Conservation (phyloP, 2,797 vertebrate genomes). For the Chloroceryle amazona region DNA sequence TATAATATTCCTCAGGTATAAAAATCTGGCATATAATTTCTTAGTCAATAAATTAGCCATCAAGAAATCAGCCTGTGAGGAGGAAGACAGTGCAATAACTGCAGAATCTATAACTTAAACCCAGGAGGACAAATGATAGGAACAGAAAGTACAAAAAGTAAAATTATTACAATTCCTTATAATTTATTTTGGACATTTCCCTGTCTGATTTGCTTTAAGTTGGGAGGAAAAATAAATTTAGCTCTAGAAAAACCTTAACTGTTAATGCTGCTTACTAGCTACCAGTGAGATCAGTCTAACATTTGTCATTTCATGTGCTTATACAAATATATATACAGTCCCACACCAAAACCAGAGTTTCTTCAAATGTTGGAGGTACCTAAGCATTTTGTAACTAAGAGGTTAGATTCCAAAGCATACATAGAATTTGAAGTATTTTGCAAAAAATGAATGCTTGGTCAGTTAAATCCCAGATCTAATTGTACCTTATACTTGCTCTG, state of each 20-base stretch:
- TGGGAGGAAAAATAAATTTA: not conserved
- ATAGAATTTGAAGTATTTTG: not conserved
- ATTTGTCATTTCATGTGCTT: not conserved
- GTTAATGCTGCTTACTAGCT: not conserved
- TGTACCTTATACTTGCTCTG: not conserved
- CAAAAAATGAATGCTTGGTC: not conserved
- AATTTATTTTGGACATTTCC: not conserved
- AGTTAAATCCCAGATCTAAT: not conserved
- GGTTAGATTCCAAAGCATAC: not conserved
- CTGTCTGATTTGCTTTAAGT: not conserved
- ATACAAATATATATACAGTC: not conserved
- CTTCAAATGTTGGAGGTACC: not conserved
- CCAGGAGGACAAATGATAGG: not conserved
- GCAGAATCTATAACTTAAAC: not conserved
- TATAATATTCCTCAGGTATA: not conserved
- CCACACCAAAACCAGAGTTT: not conserved
- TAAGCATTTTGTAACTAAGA: not conserved
- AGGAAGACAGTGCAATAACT: not conserved
- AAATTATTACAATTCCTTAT: not conserved
- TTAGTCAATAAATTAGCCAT: not conserved
- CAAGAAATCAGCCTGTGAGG: not conserved
- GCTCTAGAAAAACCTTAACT: not conserved
- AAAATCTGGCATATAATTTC: not conserved
- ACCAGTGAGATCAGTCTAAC: not conserved
- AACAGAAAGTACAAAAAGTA: not conserved